Base-by-base conservation (phyloP, 1,140 invertebrate species). In the Ips typographus region DNA sequence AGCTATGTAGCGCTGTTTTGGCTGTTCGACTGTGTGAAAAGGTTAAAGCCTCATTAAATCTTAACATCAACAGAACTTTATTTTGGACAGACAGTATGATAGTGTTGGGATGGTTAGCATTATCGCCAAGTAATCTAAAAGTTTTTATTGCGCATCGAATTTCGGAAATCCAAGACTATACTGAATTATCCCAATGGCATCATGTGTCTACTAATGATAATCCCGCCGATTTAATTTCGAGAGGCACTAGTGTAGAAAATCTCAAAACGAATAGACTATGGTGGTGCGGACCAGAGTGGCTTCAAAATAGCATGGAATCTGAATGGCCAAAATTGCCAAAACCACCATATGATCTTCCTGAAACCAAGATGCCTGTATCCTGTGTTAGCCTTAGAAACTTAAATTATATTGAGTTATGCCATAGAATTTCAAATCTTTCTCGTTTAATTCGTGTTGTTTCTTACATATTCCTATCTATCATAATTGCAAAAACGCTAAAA, bases 1-100 rank as follows among this genome's bases (percentile, higher is more conserved):
- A 55, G 52, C 36, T 55, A 5, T 55, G 52, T 36, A 36, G 52
- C 4, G 52, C 52, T n/a, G 5, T 55, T 55, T 55, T 55, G 37
- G 5, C 36, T 7, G 52, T 36, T n/a, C 5, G 36, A 55, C 37
- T 55, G 5, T 55, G 52, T 37, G 36, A 55, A 36, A 8, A 4
- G 37, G 52, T 55, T n/a, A 8, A 5, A 7, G 4, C 4, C 4
- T 55, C 52, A n/a, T 36, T 55, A 36, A 8, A 4, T 5, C 4
- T 55, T n/a, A 5, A 5, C 5, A 55, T 55, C 36, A 4, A 55
- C 5, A 55, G 36, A 37, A 37, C 36, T 5, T 4, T 5, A n/a
- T 55, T 55, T 36, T 55, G 52, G 52, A 7, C 5, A 7, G 52
- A 55, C 36, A 7, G 5, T 36, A 55, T 36, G 52, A 36, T 37